A percentile compares a stretch with the other conserved stretches of the same genome.
Conservation (phyloP, 2,113 vertebrate species). For the Sapayoa aenigma region DNA sequence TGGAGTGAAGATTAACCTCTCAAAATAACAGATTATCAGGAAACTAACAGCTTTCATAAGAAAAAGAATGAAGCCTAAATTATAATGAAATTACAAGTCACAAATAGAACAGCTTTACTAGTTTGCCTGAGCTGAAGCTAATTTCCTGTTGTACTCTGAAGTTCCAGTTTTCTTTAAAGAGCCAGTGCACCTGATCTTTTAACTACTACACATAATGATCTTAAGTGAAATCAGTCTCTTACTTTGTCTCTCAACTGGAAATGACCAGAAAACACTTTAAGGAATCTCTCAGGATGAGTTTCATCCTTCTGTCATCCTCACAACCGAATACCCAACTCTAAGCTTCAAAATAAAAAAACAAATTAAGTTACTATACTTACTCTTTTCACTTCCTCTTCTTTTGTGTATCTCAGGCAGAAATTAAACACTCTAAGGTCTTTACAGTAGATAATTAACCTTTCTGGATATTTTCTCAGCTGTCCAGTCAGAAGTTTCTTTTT, state of each 20-base stretch:
- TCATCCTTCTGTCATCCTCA: background rate
- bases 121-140: background rate
- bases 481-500: conserved; percentile 83
- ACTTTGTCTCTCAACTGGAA: background rate
- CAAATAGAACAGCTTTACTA: background rate
- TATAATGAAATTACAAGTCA: background rate
- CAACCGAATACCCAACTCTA: background rate
- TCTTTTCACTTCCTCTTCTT: conserved; percentile 88
- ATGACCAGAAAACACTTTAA: background rate
- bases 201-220: background rate
- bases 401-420: conserved; percentile 83
- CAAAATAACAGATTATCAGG: background rate
- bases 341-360: background rate
- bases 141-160: background rate
- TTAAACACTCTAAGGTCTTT: conserved; percentile 88
- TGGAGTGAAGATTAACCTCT: background rate
- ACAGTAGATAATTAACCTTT: conserved; percentile 85
- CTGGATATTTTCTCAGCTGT: conserved; percentile 81
- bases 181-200: background rate
- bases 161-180: background rate
- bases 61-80: background rate
- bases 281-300: background rate
- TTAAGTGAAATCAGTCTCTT: background rate
- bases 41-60: background rate
- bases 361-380: conserved; percentile 66